A percentile compares a stretch with the other conserved stretches of the same genome.
These are phyloP conservation scores for Nezara viridula DNA, from an alignment of 2,888 invertebrate genomes.

Conservation along the genomic window DNA sequence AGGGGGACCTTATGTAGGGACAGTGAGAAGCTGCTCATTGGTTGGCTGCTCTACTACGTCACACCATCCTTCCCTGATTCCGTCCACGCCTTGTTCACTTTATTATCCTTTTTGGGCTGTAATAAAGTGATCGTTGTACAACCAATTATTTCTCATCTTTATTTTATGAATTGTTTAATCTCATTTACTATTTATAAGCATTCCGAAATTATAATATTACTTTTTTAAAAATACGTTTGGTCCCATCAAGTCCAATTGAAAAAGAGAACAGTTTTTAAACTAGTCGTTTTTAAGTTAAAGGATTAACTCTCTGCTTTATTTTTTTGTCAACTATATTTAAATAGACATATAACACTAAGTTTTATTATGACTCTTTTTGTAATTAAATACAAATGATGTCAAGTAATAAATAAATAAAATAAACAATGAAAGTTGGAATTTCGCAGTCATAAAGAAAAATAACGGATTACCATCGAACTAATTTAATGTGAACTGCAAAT, in stretches of 20 bases:
- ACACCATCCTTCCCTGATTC: not conserved
- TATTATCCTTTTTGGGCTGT: not conserved
- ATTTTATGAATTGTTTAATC: not conserved
- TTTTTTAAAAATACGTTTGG: not conserved
- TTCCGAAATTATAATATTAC: not conserved
- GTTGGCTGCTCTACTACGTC: not conserved
- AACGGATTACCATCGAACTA: too few species aligned
- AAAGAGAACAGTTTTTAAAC: too few species aligned
- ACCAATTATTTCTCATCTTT: not conserved
- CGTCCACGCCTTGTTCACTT: not conserved
- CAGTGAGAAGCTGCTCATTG: not conserved
- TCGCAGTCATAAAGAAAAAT: too few species aligned
- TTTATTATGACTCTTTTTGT: too few species aligned
- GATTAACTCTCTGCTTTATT: not conserved
- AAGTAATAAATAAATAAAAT: too few species aligned
- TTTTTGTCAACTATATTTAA: not conserved
- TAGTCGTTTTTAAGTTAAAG: not conserved
- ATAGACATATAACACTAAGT: too few species aligned
- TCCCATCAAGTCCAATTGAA: not conserved
- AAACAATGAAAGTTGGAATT: too few species aligned
- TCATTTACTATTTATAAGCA: not conserved
- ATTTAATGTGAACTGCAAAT: too few species aligned
- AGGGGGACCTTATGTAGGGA: constrained; percentile 30
- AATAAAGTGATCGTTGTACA: not conserved
- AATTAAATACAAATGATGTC: too few species aligned